Conservation (phyloP, 2,113 vertebrate genomes). For the Terrapene triunguis region DNA sequence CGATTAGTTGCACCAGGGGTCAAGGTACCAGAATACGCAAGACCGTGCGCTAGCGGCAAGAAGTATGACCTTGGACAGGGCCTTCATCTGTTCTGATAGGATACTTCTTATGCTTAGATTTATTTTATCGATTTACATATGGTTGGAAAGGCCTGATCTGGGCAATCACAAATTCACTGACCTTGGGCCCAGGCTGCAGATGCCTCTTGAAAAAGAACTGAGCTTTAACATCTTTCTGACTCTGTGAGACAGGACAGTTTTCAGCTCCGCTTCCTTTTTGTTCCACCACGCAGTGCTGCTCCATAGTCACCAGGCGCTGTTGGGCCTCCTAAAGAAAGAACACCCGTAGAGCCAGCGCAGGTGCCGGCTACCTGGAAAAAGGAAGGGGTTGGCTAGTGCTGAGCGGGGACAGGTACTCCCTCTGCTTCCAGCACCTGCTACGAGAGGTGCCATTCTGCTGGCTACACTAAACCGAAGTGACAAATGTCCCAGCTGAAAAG, state of each 20-base stretch:
- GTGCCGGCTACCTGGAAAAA: accelerated
- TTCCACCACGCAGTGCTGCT: accelerated
- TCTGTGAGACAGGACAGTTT: not conserved
- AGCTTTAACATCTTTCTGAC: not conserved
- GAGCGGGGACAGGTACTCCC: accelerated
- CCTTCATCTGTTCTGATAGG: not conserved
- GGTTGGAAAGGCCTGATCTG: not conserved
- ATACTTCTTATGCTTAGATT: accelerated
- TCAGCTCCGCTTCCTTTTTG: not conserved
- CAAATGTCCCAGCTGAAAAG: accelerated
- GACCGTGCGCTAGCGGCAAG: not conserved
- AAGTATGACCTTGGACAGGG: too few species aligned
- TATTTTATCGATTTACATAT: accelerated
- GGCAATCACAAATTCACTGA: not conserved
- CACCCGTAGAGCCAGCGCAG: accelerated
- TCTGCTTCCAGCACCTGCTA: not conserved
- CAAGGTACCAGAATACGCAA: not conserved
- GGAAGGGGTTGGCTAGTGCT: not conserved
- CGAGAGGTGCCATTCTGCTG: accelerated
- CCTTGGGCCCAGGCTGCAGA: not conserved
- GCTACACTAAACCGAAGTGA: accelerated
- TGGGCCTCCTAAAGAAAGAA: accelerated
- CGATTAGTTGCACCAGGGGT: accelerated
- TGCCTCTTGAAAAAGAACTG: not conserved
- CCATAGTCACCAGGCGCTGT: not conserved